Evolutionary conservation across 2,113 vertebrate genomes (phyloP).

Genomic region (Halcyon senegalensis): DNA sequence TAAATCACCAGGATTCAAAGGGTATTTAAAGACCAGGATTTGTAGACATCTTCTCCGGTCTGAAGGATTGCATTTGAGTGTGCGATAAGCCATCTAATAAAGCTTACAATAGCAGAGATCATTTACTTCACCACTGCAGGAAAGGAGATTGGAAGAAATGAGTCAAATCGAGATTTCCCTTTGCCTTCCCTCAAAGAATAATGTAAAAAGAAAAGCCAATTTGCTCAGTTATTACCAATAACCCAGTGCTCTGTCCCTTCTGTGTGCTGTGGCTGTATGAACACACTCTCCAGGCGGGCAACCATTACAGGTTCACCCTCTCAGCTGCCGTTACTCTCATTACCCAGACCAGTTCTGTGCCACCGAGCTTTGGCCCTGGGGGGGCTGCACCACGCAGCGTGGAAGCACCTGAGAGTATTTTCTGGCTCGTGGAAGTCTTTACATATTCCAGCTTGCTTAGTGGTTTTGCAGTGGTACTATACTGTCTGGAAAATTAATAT

Average conservation of each 20-base stretch:
- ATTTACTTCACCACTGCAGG: background rate
- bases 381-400: background rate
- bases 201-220: background rate
- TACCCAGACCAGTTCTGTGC: background rate
- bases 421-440: background rate
- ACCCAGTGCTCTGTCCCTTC: background rate
- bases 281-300: background rate
- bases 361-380: fast-evolving
- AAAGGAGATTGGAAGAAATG: background rate
- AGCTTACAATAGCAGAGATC: background rate
- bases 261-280: background rate
- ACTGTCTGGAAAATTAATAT: background rate
- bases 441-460: background rate
- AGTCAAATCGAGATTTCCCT: background rate
- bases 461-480: background rate
- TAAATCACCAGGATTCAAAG: background rate
- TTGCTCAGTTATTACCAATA: background rate
- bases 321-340: background rate
- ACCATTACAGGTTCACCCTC: background rate
- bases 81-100: slow-evolving; percentile 8
- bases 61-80: background rate
- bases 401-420: background rate
- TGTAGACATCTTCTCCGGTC: background rate
- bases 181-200: background rate
- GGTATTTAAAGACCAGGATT: background rate